Evolutionary conservation across 2,797 vertebrate genomes (phyloP).

Genomic region (Gymnothorax reevesii): DNA sequence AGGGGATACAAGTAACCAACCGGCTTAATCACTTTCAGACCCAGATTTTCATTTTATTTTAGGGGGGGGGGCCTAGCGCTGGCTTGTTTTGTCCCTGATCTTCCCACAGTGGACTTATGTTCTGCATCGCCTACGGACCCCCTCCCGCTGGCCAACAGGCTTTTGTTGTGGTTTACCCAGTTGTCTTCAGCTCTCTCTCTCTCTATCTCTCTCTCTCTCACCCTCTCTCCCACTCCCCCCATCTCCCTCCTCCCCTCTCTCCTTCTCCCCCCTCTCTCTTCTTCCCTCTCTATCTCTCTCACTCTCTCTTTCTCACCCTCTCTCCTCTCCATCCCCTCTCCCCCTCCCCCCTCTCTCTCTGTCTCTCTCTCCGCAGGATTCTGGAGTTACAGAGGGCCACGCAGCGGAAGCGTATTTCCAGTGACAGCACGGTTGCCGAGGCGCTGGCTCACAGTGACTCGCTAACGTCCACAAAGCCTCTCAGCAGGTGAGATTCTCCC

Average conservation of each 20-base stretch:
- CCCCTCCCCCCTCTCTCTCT: no score
- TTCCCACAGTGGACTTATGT: constrained; percentile 14
- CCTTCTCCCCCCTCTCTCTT: neutral
- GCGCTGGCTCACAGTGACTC: constrained; percentile 54
- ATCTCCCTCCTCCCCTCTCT: constrained; percentile 4
- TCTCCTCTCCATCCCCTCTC: no score
- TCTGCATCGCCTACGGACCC: neutral
- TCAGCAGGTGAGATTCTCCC: constrained; percentile 52
- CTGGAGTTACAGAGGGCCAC: constrained; percentile 44
- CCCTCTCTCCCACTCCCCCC: neutral
- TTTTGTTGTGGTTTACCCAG: constrained; percentile 12
- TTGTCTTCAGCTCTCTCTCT: neutral
- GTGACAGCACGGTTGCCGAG: constrained; percentile 59
- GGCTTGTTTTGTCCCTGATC: constrained; percentile 10
- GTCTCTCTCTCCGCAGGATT: constrained; percentile 35
- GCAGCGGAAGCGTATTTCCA: constrained; percentile 56
- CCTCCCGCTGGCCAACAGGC: neutral
- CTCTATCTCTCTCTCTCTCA: neutral
- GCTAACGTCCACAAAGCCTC: constrained; percentile 50
- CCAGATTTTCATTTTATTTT: neutral
- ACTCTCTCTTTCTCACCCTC: no score
- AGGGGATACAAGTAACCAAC: no score
- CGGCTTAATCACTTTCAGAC: neutral
- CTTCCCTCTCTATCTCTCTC: neutral
- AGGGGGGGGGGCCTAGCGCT: neutral